Percentiles rank a stretch among this genome's conserved stretches.
These are phyloP conservation scores for Scatophagus argus DNA, from an alignment of 2,113 vertebrate species.

Conservation along the genomic window DNA sequence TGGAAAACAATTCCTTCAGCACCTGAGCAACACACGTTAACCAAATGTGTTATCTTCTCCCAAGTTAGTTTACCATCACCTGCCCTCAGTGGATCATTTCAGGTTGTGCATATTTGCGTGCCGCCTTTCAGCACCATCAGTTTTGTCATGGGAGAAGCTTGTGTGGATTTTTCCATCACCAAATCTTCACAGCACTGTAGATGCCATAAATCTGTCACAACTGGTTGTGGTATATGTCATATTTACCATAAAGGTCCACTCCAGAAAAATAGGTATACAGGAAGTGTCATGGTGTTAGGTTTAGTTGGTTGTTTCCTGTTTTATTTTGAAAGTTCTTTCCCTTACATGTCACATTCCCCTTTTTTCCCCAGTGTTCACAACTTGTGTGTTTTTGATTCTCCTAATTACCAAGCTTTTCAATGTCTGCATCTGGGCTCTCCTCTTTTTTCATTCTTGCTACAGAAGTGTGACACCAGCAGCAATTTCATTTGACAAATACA, in stretches of 20 bases:
- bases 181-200: background rate
- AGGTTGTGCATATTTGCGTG: background rate
- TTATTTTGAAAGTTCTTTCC: too few relatives aligned
- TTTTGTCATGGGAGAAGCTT: constrained; percentile 13
- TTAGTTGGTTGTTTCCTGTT: too few relatives aligned
- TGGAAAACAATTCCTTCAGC: constrained; percentile 30
- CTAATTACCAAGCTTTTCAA: too few relatives aligned
- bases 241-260: background rate
- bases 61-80: constrained; percentile 27
- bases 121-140: background rate
- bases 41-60: constrained; percentile 35
- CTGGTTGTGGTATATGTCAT: background rate
- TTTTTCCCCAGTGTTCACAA: too few relatives aligned
- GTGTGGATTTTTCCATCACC: background rate
- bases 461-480: constrained; percentile 7
- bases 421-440: too few relatives aligned
- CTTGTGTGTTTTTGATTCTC: too few relatives aligned
- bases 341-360: too few relatives aligned
- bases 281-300: too few relatives aligned
- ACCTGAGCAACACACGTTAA: constrained; percentile 55
- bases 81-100: constrained; percentile 28
- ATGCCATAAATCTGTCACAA: background rate
- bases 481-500: constrained; percentile 26
- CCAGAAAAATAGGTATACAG: constrained; percentile 8
- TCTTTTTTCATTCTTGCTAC: too few relatives aligned